Evolutionary conservation across 2,797 vertebrate species (phyloP).

Genomic region (Hydrolagus colliei): DNA sequence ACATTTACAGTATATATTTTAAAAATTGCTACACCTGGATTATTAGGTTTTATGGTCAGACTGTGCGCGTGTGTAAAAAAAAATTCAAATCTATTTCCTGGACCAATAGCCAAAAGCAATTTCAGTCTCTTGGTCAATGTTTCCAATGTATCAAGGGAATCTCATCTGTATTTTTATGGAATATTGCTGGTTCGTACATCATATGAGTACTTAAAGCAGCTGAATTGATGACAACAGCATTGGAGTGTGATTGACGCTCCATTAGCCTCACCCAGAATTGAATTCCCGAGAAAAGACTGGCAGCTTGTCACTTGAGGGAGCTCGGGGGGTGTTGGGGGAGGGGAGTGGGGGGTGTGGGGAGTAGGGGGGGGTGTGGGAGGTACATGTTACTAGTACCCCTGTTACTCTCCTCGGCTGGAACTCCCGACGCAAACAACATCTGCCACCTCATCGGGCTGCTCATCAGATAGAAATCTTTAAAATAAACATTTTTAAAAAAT

Average conservation of each 20-base stretch:
- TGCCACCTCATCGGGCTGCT: not conserved
- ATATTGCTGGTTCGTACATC: not conserved
- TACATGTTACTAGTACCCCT: not conserved
- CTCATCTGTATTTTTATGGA: slow-evolving; percentile 6
- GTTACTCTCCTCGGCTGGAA: not conserved
- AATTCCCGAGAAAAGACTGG: not conserved
- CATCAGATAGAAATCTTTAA: not conserved
- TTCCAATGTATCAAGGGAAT: not conserved
- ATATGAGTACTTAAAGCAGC: not conserved
- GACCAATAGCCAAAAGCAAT: not conserved
- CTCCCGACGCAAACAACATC: not conserved
- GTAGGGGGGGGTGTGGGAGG: no score
- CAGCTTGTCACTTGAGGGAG: not conserved
- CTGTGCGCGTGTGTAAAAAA: not conserved
- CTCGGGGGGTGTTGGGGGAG: no score
- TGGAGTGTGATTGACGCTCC: not conserved
- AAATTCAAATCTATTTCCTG: slow-evolving; percentile 3
- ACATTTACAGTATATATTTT: not conserved
- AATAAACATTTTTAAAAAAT: slow-evolving; percentile 19
- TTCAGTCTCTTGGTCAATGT: not conserved
- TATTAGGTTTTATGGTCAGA: slow-evolving; percentile 5
- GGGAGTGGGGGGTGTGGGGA: no score
- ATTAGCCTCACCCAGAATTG: not conserved
- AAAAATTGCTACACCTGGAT: not conserved
- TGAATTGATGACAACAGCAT: not conserved